Evolutionary conservation across 2,888 invertebrate species (phyloP), one percentile per base, ranked within the genome.

Genomic region (Xestia xanthographa): DNA sequence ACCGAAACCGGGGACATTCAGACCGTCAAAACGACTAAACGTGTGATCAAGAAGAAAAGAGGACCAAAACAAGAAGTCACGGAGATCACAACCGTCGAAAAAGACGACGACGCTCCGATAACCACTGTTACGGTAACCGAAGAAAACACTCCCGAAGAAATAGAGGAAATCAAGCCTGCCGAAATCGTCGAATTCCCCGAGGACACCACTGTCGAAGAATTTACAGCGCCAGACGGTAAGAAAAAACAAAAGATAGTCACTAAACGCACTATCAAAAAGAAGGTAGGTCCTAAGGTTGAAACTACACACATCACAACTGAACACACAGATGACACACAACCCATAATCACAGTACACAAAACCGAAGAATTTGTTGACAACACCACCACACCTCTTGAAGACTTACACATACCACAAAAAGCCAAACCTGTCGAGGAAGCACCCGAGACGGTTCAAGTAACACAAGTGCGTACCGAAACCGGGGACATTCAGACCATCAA

Each of bases 401-500:
- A 38, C 5, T 48, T n/a, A 60, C 66, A 29, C 38, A 58, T 20
- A 75, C 66, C 68, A 1, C 43, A 62, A 0, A 58, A 0, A 0
- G 78, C 83, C 0, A 26, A 48, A 11, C 0, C 34, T 0, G 20
- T 84, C 0, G 79, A 88, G 29, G 80, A 88, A 83, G 91, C 84
- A 38, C 85, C 87, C 0, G 86, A 86, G 56, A 75, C 83, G 8
- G 84, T 90, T 0, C 80, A 86, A 72, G 45, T 90, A 0, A 77
- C 77, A 0, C 83, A 87, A 68, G 82, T 87, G 1, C 77, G 66
- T 0, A 82, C 90, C 0, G 79, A 81, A 50, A 79, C 77, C 0
- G 89, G 88, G 0, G 87, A 89, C 0, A 14, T 91, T 0, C 93
- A 93, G 72, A 90, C 89, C 8, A 89, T 92, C 6, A 91, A 90